A percentile compares a stretch with the other conserved stretches of the same genome.
These are phyloP conservation scores for Lasioglossum vierecki DNA, from an alignment of 2,888 invertebrate genomes.

Conservation along the genomic window DNA sequence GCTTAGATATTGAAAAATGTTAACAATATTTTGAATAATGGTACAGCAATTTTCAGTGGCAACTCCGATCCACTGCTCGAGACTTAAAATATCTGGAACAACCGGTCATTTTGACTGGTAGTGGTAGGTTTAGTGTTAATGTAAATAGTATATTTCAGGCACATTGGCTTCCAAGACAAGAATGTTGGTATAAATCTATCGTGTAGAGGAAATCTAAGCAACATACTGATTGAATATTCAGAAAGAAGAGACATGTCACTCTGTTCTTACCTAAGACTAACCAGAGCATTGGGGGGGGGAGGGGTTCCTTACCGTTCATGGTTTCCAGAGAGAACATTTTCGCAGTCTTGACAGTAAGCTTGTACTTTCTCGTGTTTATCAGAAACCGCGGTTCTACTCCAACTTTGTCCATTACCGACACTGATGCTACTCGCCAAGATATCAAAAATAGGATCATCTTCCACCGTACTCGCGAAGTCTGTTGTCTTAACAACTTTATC, in stretches of 20 bases:
- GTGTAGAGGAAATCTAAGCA: constrained; percentile 10
- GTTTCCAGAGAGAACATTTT: constrained; percentile 73
- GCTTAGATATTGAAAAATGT: too few species aligned
- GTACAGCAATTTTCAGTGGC: too few species aligned
- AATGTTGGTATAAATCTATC: constrained; percentile 3
- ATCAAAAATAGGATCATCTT: constrained; percentile 90
- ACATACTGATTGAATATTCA: constrained; percentile 20
- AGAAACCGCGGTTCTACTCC: constrained; percentile 79
- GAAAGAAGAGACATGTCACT: constrained; percentile 25
- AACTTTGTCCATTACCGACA: constrained; percentile 78
- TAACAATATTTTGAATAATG: too few species aligned
- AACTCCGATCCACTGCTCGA: too few species aligned
- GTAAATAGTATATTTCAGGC: neutral
- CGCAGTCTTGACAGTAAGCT: constrained; percentile 80
- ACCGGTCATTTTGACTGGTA: too few species aligned
- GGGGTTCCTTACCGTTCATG: constrained; percentile 75
- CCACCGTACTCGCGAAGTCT: constrained; percentile 76
- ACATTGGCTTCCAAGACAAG: neutral
- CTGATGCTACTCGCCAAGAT: constrained; percentile 90
- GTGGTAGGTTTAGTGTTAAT: too few species aligned
- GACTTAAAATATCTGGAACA: too few species aligned
- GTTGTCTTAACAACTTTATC: constrained; percentile 90
- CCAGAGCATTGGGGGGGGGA: constrained; percentile 1
- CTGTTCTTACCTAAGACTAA: constrained; percentile 45
- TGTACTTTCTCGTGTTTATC: constrained; percentile 77